Base-by-base conservation (phyloP, 2,797 vertebrate genomes). In the Setipinna tenuifilis region DNA sequence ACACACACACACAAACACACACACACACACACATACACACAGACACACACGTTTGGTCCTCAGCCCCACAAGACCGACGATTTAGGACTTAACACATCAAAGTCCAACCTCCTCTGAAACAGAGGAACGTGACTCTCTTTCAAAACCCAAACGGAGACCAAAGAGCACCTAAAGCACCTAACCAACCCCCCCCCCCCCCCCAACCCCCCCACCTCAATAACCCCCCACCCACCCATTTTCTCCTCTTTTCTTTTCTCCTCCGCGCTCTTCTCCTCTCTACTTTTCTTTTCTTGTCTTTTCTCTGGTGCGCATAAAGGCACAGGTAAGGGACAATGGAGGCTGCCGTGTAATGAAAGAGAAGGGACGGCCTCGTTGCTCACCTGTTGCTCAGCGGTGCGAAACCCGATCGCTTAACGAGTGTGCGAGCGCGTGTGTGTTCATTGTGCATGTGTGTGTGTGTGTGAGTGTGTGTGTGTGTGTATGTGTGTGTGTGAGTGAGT, bases 71-170 rank as follows among this genome's bases (percentile, higher is more conserved):
- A 75, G 28, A 31, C 28, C 68, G 89, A 58, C 71, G 83, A 87
- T 91, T 90, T 84, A 83, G 85, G 86, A 87, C 87, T 92, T 86
- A 85, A 88, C 87, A 92, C 92, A 78, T 84, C 65, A n/a, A 71
- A 86, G 83, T 88, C 90, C 86, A 88, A 91, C 87, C 92, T 91
- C 89, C 81, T 68, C 85, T 10, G 65, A 80, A 41, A 23, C 50
- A 54, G 68, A 17, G 68, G 68, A 75, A 75, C 31, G 28, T 75
- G 68, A 75, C 68, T 75, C 68, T 35, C 28, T 28, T 71, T 75
- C 28, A 35, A 35, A 75, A 75, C 19, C 68, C 35, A 41, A 35
- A 75, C 14, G 31, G 31, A 54, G 14, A 54, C 28, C 31, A 75
- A 41, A 75, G 25, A 75, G 28, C 68, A 75, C 68, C 68, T 75